Percentiles rank a stretch among this genome's conserved stretches.
Conservation (phyloP, 35 echinoderm and acorn worm genomes). For the Stichopus chloronotus region DNA sequence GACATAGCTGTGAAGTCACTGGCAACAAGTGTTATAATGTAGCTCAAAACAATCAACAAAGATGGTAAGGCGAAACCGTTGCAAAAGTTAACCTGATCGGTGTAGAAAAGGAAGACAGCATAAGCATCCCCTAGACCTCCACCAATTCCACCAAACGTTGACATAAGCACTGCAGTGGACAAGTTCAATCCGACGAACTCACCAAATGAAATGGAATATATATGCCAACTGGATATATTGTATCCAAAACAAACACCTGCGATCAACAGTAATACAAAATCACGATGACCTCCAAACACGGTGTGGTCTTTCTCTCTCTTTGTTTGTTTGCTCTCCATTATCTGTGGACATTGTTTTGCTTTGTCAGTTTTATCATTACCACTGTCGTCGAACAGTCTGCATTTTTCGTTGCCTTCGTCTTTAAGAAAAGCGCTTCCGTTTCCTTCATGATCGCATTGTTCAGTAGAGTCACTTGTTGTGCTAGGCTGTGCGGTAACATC, state of each 20-base stretch:
- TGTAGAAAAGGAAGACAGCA: background rate
- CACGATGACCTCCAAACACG: background rate
- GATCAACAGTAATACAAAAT: background rate
- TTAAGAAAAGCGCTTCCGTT: no score
- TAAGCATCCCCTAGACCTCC: background rate
- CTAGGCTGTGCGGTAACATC: background rate
- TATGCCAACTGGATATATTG: constrained; percentile 27
- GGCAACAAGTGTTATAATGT: background rate
- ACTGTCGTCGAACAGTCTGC: no score
- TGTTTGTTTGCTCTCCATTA: no score
- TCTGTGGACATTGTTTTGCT: no score
- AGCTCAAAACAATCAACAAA: background rate
- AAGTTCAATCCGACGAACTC: constrained; percentile 18
- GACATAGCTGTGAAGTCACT: background rate
- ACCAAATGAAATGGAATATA: constrained; percentile 8
- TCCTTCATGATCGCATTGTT: no score
- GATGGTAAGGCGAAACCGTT: background rate
- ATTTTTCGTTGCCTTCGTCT: no score
- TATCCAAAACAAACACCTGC: background rate
- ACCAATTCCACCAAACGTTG: constrained; percentile 4
- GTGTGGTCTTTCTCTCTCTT: background rate
- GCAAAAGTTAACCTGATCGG: background rate
- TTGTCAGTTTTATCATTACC: no score
- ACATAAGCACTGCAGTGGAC: constrained; percentile 18
- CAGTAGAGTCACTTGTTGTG: no score